Base-by-base conservation (phyloP, 2,113 vertebrate genomes). In the Montifringilla adamsi region DNA sequence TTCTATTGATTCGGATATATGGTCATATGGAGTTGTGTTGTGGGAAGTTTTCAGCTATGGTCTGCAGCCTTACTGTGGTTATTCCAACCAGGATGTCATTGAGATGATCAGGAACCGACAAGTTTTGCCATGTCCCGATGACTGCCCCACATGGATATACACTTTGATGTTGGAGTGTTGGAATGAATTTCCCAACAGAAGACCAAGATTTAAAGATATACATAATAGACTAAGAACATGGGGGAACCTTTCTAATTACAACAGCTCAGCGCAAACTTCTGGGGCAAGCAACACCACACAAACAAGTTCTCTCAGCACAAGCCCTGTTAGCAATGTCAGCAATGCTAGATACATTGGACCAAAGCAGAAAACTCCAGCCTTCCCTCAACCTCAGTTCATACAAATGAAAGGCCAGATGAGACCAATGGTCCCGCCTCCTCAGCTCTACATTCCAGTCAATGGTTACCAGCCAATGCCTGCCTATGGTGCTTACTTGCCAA, bases 21-120 rank as follows among this genome's bases (percentile, higher is more conserved):
- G 99, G 99, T 98, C 99, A 20, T 99, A 99, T 0, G 99, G 99
- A 6, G 99, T 99, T 83, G 97, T 99, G 63, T 92, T 99, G 46
- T 99, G 99, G 99, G 99, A 99, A 98, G 99, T 99, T 70, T 99
- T 99, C 96, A 99, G 99, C 97, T 99, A 99, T 7, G 99, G 99
- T 84, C 98, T 99, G 90, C 99, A 99, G 96, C 99, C 99, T 9
- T 99, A 99, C 69, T 99, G 99, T 52, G 99, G 99, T 70, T 99
- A 99, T 95, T 99, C 99, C 77, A 99, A 99, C 96, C 99, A 99
- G 95, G 99, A 99, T 70, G 99, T 99, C 85, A 98, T 99, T 9
- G 99, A 99, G 97, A 99, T 99, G 99, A 98, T 99, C 47, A 98
- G 98, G 43, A 97, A 97, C 93, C 98, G 98, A 44, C 99, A 99